Base-by-base conservation (phyloP, 2,888 invertebrate genomes). In the Watsonalla binaria region DNA sequence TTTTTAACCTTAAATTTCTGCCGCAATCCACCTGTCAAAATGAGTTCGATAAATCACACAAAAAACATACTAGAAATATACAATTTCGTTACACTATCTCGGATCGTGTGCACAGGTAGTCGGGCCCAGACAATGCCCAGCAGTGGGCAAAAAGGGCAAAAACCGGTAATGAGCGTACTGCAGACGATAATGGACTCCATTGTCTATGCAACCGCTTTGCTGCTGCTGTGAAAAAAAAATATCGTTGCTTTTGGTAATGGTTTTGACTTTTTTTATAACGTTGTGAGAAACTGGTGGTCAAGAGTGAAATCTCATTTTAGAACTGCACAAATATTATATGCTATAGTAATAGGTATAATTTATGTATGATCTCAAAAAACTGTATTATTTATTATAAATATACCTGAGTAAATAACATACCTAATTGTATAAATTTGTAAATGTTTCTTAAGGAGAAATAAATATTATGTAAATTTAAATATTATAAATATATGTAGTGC, bases 151-250 rank as follows among this genome's bases (percentile, higher is more conserved):
- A 70, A 73, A 59, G 61, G 65, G 66, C 71, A 86, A 78, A 87
- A 84, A 76, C 68, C 84, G 86, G 87, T 89, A 89, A 89, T 87
- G 88, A 89, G 88, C 78, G 79, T 80, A 84, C 81, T 83, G 86
- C 82, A 82, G 74, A 77, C 72, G 70, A 82, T 85, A 86, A 86
- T 86, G 83, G 86, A 68, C 58, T 46, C 76, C 78, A 86, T 88
- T 87, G 87, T 87, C 84, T 84, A 86, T 83, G 84, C 71, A 78
- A 73, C 71, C 72, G 74, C 65, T 62, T 59, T 66, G 78, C 80
- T 76, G 63, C 76, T 77, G 73, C 66, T 62, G 65, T 61, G 66
- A 66, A 73, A 74, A 69, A 70, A 70, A 58, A 52, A 54, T 54
- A 57, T 70, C 72, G 63, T 68, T 24, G 24, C 24, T 70, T 69